phyloP scores from a whole-genome alignment of 2,888 invertebrate genomes.

The Sabatieria punctata region DNA sequence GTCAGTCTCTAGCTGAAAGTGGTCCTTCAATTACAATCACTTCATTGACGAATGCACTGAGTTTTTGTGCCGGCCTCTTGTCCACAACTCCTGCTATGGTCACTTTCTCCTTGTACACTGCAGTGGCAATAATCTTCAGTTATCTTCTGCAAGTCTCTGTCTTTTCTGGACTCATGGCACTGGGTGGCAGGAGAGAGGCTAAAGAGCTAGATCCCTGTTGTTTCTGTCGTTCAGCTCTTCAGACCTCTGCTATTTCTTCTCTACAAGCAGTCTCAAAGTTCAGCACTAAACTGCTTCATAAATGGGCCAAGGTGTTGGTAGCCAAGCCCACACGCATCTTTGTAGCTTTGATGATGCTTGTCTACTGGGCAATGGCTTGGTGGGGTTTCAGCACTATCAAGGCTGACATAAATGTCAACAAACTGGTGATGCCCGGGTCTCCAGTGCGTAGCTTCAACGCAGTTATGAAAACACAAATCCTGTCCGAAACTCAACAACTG shows the following conservation, averaged over 20 bases:
- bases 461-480: constrained; percentile 28
- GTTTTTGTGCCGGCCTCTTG: constrained; percentile 26
- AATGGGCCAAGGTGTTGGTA: neutral
- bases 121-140: constrained; percentile 24
- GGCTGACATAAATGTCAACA: constrained; percentile 26
- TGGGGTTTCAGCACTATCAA: neutral
- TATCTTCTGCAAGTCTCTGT: constrained; percentile 21
- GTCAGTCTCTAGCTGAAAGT: constrained; percentile 23
- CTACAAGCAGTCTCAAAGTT: too few relatives aligned
- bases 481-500: constrained; percentile 28
- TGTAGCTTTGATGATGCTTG: neutral
- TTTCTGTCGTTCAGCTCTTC: too few relatives aligned
- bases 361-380: neutral
- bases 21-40: constrained; percentile 28
- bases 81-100: constrained; percentile 29
- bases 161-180: neutral
- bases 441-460: constrained; percentile 25
- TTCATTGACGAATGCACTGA: constrained; percentile 14
- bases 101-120: constrained; percentile 27
- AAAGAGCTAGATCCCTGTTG: too few relatives aligned
- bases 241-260: too few relatives aligned
- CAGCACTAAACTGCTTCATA: too few relatives aligned
- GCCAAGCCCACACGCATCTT: too few relatives aligned
- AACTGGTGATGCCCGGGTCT: constrained; percentile 28
- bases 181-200: too few relatives aligned